Evolutionary conservation across 2,797 vertebrate genomes (phyloP).

Genomic region (Hypotaenidia philippensis): DNA sequence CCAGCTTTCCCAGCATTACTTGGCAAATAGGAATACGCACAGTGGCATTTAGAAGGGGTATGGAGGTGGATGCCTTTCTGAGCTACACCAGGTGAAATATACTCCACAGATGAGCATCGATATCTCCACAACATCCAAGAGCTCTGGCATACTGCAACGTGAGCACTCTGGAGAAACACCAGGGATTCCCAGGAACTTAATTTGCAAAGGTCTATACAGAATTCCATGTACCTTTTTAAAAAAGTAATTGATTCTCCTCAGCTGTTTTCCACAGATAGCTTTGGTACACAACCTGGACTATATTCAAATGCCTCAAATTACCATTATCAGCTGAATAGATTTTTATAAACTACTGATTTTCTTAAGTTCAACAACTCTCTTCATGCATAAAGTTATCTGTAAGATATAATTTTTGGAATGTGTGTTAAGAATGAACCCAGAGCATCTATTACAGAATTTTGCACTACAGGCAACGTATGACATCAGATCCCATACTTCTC

Average conservation of each 20-base stretch:
- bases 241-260: not conserved
- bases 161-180: not conserved
- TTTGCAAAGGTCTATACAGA: not conserved
- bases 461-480: not conserved
- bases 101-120: not conserved
- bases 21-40: fast-evolving
- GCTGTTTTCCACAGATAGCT: not conserved
- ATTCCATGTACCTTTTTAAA: not conserved
- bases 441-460: not conserved
- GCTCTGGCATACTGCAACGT: not conserved
- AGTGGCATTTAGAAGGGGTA: not conserved
- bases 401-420: not conserved
- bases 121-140: not conserved
- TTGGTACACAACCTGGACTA: not conserved
- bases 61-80: not conserved
- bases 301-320: not conserved
- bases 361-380: not conserved
- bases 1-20: not conserved
- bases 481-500: not conserved
- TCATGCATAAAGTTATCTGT: not conserved
- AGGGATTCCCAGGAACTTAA: not conserved
- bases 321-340: not conserved
- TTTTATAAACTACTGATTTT: not conserved
- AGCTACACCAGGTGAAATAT: not conserved
- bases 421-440: not conserved